Conservation (phyloP, 92 coral and sea anemone species). For the Actinernus sp. region DNA sequence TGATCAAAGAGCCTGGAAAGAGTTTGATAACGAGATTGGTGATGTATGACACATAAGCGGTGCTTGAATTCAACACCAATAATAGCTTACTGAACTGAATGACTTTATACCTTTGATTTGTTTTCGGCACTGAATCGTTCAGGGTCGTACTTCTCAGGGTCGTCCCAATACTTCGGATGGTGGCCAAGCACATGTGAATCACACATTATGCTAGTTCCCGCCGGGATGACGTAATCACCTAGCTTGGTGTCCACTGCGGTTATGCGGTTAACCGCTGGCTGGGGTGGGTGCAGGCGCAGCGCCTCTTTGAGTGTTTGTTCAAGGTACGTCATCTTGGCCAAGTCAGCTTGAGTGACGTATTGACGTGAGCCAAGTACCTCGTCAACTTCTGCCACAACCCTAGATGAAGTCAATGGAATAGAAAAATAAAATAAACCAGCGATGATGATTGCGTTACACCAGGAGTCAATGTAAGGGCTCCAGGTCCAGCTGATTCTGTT, state of each 20-base stretch:
- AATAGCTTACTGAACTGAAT: background rate
- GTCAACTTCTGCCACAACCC: slow-evolving; percentile 73
- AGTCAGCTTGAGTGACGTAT: slow-evolving; percentile 70
- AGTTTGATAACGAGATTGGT: too few relatives aligned
- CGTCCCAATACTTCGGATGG: slow-evolving; percentile 90
- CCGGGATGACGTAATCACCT: slow-evolving; percentile 80
- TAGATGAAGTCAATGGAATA: slow-evolving; percentile 7
- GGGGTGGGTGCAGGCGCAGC: slow-evolving; percentile 93
- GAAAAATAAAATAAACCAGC: too few relatives aligned
- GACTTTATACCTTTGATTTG: slow-evolving; percentile 43
- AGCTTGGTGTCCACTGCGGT: slow-evolving; percentile 65
- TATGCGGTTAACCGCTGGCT: slow-evolving; percentile 82
- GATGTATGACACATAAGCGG: too few relatives aligned
- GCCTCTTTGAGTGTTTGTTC: slow-evolving; percentile 86
- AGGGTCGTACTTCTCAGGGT: slow-evolving; percentile 87
- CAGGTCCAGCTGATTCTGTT: too few relatives aligned
- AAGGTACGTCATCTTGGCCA: slow-evolving; percentile 69
- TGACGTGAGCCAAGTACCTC: slow-evolving; percentile 83
- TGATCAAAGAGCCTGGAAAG: too few relatives aligned
- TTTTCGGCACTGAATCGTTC: slow-evolving; percentile 82
- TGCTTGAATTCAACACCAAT: too few relatives aligned
- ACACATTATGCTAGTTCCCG: slow-evolving; percentile 82
- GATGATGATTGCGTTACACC: too few relatives aligned
- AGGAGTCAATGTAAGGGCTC: too few relatives aligned
- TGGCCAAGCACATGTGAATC: slow-evolving; percentile 80